These are phyloP conservation scores for Diploscapter pachys DNA, from an alignment of 1,140 invertebrate species.

Conservation along the genomic window DNA sequence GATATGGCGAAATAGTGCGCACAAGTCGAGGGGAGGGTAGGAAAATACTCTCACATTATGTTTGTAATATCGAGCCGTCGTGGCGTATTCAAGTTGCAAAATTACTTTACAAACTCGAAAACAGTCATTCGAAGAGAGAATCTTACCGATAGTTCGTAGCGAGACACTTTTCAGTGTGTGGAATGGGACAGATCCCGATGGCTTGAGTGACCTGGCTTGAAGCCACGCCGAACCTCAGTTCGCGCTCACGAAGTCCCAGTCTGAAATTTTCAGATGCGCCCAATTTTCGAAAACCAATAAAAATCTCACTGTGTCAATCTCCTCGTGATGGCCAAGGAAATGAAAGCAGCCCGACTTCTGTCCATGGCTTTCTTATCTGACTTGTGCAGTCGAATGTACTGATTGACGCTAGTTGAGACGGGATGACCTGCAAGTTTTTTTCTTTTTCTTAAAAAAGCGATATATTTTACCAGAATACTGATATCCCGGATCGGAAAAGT, in stretches of 20 bases:
- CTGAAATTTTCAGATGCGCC: constrained; percentile 16
- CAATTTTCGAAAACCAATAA: neutral
- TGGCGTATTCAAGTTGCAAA: constrained; percentile 11
- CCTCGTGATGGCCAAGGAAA: constrained; percentile 35
- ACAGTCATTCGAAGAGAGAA: neutral
- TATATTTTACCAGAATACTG: constrained; percentile 24
- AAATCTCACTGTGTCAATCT: constrained; percentile 30
- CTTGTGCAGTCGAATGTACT: constrained; percentile 34
- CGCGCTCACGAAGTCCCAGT: constrained; percentile 34
- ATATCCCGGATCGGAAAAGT: constrained; percentile 22
- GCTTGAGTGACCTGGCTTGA: constrained; percentile 23
- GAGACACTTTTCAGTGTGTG: constrained; percentile 20
- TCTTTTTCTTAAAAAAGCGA: neutral
- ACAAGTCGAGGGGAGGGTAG: constrained; percentile 1
- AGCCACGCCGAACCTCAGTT: constrained; percentile 34
- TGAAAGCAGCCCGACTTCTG: constrained; percentile 30
- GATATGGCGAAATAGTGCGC: neutral
- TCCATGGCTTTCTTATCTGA: constrained; percentile 29
- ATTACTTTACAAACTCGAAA: constrained; percentile 13
- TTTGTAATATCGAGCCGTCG: constrained; percentile 12
- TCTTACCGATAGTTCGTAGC: constrained; percentile 32
- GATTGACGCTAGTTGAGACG: constrained; percentile 25
- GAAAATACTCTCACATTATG: neutral
- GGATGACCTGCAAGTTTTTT: constrained; percentile 23
- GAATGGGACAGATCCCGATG: constrained; percentile 31